phyloP scores from a whole-genome alignment of 2,888 invertebrate genomes.

The Apotomis capreana region DNA sequence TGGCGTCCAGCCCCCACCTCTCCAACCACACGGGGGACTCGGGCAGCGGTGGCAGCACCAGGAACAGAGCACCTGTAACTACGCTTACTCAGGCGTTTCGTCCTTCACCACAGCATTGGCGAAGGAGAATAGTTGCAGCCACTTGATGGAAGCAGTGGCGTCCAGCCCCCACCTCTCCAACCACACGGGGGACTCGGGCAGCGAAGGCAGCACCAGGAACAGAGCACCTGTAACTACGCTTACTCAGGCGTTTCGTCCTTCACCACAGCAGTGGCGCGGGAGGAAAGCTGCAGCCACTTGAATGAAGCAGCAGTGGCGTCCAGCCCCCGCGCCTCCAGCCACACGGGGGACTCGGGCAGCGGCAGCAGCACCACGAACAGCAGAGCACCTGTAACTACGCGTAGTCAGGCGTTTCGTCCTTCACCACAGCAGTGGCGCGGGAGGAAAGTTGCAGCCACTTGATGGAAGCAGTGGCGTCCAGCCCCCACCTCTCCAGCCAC shows the following conservation, averaged over 20 bases:
- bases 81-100: constrained; percentile 48
- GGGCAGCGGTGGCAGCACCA: constrained; percentile 82
- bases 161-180: constrained; percentile 72
- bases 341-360: constrained; percentile 86
- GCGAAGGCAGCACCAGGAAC: constrained; percentile 78
- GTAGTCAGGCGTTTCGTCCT: constrained; percentile 55
- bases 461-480: constrained; percentile 75
- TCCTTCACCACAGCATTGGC: constrained; percentile 69
- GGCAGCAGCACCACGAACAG: constrained; percentile 80
- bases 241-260: constrained; percentile 57
- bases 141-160: constrained; percentile 75
- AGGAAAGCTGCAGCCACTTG: constrained; percentile 80
- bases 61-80: constrained; percentile 71
- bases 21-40: constrained; percentile 86
- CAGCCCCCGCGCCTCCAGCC: constrained; percentile 74
- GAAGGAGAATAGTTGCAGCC: constrained; percentile 78
- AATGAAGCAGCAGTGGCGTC: constrained; percentile 78
- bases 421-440: constrained; percentile 67
- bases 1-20: constrained; percentile 69
- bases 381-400: constrained; percentile 65
- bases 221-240: constrained; percentile 65
- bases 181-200: constrained; percentile 87
- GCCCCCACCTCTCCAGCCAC: constrained; percentile 76
- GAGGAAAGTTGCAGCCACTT: constrained; percentile 80
- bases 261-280: constrained; percentile 67